Base-by-base conservation (phyloP, 2,797 vertebrate genomes). In the Thamnophis elegans region DNA sequence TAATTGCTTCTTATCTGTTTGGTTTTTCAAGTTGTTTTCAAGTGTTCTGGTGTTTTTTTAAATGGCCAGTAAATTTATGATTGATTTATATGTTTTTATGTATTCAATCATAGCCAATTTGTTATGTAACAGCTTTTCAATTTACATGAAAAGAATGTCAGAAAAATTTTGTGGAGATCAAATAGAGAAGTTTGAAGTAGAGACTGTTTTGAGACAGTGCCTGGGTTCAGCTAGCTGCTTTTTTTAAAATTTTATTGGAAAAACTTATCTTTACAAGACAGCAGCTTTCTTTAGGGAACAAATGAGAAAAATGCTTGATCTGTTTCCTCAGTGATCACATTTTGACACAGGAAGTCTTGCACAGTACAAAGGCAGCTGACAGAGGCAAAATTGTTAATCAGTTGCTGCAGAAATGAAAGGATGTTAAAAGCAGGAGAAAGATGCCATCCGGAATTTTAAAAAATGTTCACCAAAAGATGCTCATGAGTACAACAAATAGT, bases 321-420 rank as follows among this genome's bases (percentile, higher is more conserved):
- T 95, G 96, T 95, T 97, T 98, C 97, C 97, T 97, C 97, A 78
- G 92, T 1, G 85, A 97, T 96, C 32, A 95, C 32, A 42, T 95
- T 95, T 95, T 92, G 92, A 93, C 91, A 97, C 97, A 98, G 98
- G 98, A 98, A 98, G 97, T 96, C 96, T 95, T 93, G 91, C 94
- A 95, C 94, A 96, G 96, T 96, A 95, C 96, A 95, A 96, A 96
- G 94, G 92, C 96, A 97, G 94, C 97, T 96, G 95, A 94, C 96
- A 96, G 96, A 97, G 95, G 95, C 91, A 93, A 95, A 96, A 94
- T 94, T 97, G 91, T 65, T 95, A 94, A 94, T 91, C 42, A 25
- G 88, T 42, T 91, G 65, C 59, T 65, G 59, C 8, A 89, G 56
- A 95, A 54, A 42, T 89, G 55, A 90, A 94, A 82, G 85, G 95